Conservation (phyloP, 1,140 invertebrate species). For the Zaprionus inermis region DNA sequence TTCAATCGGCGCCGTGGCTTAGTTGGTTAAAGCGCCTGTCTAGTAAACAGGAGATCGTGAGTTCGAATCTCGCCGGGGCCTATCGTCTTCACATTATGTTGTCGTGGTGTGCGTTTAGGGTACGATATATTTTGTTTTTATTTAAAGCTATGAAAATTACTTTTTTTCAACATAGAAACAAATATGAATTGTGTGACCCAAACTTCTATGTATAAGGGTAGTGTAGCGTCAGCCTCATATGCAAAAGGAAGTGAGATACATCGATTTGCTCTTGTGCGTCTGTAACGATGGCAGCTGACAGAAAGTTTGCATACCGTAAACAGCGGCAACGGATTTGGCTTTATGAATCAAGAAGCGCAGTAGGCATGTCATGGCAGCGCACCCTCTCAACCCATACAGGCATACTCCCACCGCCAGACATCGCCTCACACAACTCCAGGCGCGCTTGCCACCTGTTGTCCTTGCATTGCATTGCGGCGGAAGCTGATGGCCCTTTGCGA, state of each 20-base stretch:
- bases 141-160: background rate
- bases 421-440: background rate
- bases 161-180: background rate
- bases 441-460: constrained; percentile 65
- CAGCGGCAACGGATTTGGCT: constrained; percentile 48
- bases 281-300: constrained; percentile 75
- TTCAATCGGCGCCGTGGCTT: constrained; percentile 85
- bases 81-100: too few relatives aligned
- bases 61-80: constrained; percentile 87
- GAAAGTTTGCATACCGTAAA: constrained; percentile 68
- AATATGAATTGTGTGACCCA: background rate
- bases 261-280: constrained; percentile 65
- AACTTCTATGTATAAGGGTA: background rate
- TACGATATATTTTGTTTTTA: background rate
- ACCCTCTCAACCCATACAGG: background rate
- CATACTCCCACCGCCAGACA: too few relatives aligned
- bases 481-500: constrained; percentile 53
- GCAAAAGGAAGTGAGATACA: background rate
- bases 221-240: background rate
- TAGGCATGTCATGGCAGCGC: constrained; percentile 14
- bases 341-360: constrained; percentile 22
- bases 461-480: constrained; percentile 68
- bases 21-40: constrained; percentile 88
- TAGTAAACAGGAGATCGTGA: constrained; percentile 87
- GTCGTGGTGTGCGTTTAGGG: too few relatives aligned